Percentiles rank a stretch among this genome's conserved stretches.
These are phyloP conservation scores for Lepisosteus osseus DNA, from an alignment of 2,113 vertebrate genomes.

Conservation along the genomic window DNA sequence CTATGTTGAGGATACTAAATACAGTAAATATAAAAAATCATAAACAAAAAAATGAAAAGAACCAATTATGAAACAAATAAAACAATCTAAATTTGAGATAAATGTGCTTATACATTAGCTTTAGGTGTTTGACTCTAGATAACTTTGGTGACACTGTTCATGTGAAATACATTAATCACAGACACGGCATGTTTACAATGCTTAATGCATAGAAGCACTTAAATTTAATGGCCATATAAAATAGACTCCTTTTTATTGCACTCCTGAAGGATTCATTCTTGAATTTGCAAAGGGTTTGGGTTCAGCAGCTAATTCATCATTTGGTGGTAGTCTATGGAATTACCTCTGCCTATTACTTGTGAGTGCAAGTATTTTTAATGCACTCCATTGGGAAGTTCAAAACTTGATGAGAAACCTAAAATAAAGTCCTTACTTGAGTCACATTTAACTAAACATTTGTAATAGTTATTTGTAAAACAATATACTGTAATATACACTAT, in stretches of 20 bases:
- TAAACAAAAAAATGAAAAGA: not conserved
- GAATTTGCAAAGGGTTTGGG: not conserved
- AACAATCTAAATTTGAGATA: not conserved
- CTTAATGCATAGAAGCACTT: slow-evolving; percentile 1
- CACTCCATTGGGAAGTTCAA: no score
- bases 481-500: no score
- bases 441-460: not conserved
- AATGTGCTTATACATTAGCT: not conserved
- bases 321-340: not conserved
- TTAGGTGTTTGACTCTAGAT: not conserved
- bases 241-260: slow-evolving; percentile 5
- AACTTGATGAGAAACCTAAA: not conserved
- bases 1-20: not conserved
- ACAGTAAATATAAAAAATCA: not conserved
- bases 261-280: slow-evolving; percentile 4
- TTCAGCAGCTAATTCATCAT: slow-evolving; percentile 8
- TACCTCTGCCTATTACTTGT: not conserved
- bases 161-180: slow-evolving; percentile 5
- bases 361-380: no score
- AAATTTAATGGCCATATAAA: not conserved
- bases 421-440: not conserved
- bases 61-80: not conserved
- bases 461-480: not conserved
- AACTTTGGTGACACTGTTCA: not conserved
- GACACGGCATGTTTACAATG: not conserved